phyloP scores from a whole-genome alignment of 1,140 invertebrate genomes.

The Drosophila pseudoobscura region DNA sequence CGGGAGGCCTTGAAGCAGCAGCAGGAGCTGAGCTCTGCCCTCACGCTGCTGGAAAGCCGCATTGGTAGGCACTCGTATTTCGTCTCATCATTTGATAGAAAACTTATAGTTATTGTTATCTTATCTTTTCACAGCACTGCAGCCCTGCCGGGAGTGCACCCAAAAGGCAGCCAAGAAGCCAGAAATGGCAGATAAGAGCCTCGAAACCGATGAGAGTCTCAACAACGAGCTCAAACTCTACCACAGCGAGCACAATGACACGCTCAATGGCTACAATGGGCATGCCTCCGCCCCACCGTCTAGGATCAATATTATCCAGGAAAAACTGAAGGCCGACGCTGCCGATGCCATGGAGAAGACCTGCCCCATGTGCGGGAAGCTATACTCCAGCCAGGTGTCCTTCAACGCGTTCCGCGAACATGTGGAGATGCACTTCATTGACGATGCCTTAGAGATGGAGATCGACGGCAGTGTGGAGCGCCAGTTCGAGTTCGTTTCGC shows the following conservation, averaged over 20 bases:
- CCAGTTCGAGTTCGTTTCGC: constrained; percentile 78
- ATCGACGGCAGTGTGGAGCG: constrained; percentile 61
- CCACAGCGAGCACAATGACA: constrained; percentile 25
- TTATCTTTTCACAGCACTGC: constrained; percentile 42
- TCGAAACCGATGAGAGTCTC: constrained; percentile 77
- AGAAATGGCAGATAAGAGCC: constrained; percentile 81
- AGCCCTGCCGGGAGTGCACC: constrained; percentile 69
- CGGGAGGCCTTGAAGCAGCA: constrained; percentile 87
- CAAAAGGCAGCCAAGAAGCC: constrained; percentile 69
- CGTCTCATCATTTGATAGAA: neutral
- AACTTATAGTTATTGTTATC: neutral
- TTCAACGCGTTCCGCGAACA: constrained; percentile 83
- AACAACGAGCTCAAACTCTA: constrained; percentile 46
- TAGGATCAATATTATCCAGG: constrained; percentile 62
- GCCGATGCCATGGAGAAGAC: constrained; percentile 78
- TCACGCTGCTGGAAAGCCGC: constrained; percentile 73
- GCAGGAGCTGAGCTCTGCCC: constrained; percentile 85
- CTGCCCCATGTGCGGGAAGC: constrained; percentile 84
- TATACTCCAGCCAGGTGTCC: constrained; percentile 74
- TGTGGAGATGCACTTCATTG: constrained; percentile 84
- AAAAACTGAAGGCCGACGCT: constrained; percentile 66
- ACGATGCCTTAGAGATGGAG: constrained; percentile 58
- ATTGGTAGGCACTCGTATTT: constrained; percentile 44
- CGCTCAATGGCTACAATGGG: constrained; percentile 12
- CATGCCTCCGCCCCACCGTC: constrained; percentile 17